Evolutionary conservation across 2,797 vertebrate species (phyloP).

Genomic region (Nannoperca australis): DNA sequence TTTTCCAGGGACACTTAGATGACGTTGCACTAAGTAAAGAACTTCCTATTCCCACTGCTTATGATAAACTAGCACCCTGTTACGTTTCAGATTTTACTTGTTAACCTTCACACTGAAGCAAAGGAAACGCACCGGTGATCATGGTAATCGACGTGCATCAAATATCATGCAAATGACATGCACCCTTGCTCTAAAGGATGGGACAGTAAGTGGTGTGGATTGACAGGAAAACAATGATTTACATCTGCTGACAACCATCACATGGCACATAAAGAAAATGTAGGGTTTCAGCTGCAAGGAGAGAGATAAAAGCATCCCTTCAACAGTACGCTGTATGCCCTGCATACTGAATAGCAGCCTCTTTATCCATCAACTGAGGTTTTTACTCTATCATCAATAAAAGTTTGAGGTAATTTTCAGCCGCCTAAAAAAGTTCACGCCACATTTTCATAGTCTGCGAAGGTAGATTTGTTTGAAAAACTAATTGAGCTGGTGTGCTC

Average conservation of each 20-base stretch:
- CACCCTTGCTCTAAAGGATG: constrained; percentile 15
- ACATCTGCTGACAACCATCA: constrained; percentile 62
- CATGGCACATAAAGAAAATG: constrained; percentile 60
- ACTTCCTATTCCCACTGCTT: background rate
- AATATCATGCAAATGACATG: constrained; percentile 34
- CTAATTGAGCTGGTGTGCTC: constrained; percentile 55
- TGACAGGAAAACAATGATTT: constrained; percentile 65
- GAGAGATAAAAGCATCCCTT: constrained; percentile 71
- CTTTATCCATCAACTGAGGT: constrained; percentile 66
- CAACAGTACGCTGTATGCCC: constrained; percentile 46
- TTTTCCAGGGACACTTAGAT: constrained; percentile 7
- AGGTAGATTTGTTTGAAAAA: constrained; percentile 73
- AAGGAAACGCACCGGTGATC: background rate
- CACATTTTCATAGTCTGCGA: constrained; percentile 58
- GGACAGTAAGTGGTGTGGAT: constrained; percentile 33
- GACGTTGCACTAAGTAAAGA: constrained; percentile 7
- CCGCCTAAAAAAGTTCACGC: constrained; percentile 59
- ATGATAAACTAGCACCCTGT: background rate
- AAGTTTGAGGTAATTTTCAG: constrained; percentile 73
- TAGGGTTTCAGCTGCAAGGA: constrained; percentile 52
- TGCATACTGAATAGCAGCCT: constrained; percentile 69
- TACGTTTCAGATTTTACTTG: constrained; percentile 10
- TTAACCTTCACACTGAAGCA: constrained; percentile 9
- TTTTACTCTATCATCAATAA: constrained; percentile 71
- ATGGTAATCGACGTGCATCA: constrained; percentile 2